Base-by-base conservation (phyloP, 2,113 vertebrate genomes). In the Muscicapa adusta region DNA sequence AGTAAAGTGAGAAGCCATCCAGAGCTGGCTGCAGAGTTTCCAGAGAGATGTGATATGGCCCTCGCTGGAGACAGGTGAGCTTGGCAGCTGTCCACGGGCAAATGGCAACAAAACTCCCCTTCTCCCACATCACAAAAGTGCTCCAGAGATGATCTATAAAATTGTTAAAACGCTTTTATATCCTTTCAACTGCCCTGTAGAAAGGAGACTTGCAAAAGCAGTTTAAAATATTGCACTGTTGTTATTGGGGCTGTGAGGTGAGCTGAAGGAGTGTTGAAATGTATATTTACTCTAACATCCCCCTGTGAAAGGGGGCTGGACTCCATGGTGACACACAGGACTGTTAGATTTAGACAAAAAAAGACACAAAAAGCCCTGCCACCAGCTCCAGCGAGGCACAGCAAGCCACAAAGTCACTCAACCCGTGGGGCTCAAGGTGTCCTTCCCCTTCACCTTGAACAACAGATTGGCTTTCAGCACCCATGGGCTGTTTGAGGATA, bases 1-100 rank as follows among this genome's bases (percentile, higher is more conserved):
- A 93, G 95, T 96, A 97, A 97, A 96, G 85, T 93, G 96, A 97
- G 96, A 97, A 94, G 85, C 90, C 70, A 93, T 73, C 67, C 68
- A 14, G 38, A 73, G 78, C 90, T 79, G 89, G 83, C 88, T 2
- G 12, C 19, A 51, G 85, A 70, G 84, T 86, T 95, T 95, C 85
- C 93, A 96, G 85, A 93, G 96, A 80, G 95, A 95, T 82, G 79
- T 29, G 93, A 97, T 96, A 94, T 4, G 77, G 76, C 86, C 73
- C 65, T 94, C 0, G 2, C 36, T 87, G 95, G 94, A 94, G 92
- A 96, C 96, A 97, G 97, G 96, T 97, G 97, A 96, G 93, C 77
- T 97, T 96, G 96, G 96, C 96, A 97, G 96, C 96, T 97, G 95
- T 95, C 96, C 97, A 96, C 0, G 1, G 80, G 94, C 89, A 94